phyloP scores from a whole-genome alignment of 2,797 vertebrate species.

The Epinephelus malabaricus region DNA sequence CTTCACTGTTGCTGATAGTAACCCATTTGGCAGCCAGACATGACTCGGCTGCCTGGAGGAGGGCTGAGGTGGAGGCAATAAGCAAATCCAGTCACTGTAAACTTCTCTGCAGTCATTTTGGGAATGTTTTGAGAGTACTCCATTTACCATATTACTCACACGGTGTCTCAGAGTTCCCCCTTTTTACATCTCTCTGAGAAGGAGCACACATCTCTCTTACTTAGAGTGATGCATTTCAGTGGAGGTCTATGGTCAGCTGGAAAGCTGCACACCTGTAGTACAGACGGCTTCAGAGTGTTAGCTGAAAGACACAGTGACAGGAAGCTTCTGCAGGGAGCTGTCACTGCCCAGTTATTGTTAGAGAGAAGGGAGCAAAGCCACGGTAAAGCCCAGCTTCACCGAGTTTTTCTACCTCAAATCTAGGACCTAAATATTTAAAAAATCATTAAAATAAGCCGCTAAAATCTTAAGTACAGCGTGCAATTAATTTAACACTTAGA shows the following conservation, averaged over 20 bases:
- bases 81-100: constrained; percentile 58
- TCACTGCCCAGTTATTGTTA: not conserved
- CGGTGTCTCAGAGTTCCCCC: constrained; percentile 12
- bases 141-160: constrained; percentile 24
- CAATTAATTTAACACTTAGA: not conserved
- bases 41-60: constrained; percentile 59
- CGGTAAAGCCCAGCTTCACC: not conserved
- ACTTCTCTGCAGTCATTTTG: constrained; percentile 52
- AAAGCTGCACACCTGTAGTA: constrained; percentile 22
- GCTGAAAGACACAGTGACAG: constrained; percentile 21
- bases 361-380: constrained; percentile 17
- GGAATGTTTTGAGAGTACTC: constrained; percentile 48
- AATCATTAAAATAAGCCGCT: not conserved
- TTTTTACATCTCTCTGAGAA: constrained; percentile 13
- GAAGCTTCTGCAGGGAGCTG: not conserved
- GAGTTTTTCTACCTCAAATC: constrained; percentile 1
- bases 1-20: constrained; percentile 74
- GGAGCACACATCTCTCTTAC: constrained; percentile 16
- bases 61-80: constrained; percentile 52
- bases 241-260: constrained; percentile 20
- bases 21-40: constrained; percentile 77
- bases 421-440: not conserved
- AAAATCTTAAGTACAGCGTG: not conserved
- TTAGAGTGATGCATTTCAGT: constrained; percentile 22
- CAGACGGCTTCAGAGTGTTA: constrained; percentile 6